phyloP scores from a whole-genome alignment of 2,113 vertebrate genomes.

The Notarius quadriscutis region DNA sequence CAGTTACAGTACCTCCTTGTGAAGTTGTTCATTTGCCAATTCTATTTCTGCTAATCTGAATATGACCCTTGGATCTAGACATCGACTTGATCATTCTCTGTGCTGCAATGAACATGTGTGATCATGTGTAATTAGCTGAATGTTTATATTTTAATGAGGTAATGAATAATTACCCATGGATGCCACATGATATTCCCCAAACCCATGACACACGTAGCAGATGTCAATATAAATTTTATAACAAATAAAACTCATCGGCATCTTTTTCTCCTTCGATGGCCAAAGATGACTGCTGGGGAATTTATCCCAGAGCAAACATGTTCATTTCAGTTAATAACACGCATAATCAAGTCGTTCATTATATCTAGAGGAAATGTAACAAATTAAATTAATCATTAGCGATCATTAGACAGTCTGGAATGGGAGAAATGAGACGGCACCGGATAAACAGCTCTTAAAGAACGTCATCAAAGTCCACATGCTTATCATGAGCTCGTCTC shows the following conservation, averaged over 20 bases:
- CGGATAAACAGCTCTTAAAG: constrained; percentile 31
- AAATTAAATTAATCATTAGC: constrained; percentile 53
- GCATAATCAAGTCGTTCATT: constrained; percentile 46
- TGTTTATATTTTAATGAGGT: constrained; percentile 37
- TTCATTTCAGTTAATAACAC: constrained; percentile 35
- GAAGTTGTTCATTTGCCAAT: neutral
- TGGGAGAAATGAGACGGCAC: constrained; percentile 26
- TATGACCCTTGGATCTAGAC: neutral
- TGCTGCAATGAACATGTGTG: neutral
- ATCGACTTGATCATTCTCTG: neutral
- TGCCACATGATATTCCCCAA: neutral
- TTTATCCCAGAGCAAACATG: constrained; percentile 12
- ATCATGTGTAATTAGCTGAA: constrained; percentile 22
- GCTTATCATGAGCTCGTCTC: neutral
- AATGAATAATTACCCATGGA: constrained; percentile 37
- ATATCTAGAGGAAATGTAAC: constrained; percentile 34
- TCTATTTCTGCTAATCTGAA: neutral
- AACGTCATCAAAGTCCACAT: neutral
- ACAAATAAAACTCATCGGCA: constrained; percentile 15
- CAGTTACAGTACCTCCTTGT: neutral
- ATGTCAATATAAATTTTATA: constrained; percentile 45
- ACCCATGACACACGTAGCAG: constrained; percentile 38
- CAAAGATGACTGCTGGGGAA: constrained; percentile 9
- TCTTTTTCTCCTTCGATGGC: constrained; percentile 20
- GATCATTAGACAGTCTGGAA: constrained; percentile 40